Percentiles rank a stretch among this genome's conserved stretches.
These are phyloP conservation scores for Rhea americana DNA, from an alignment of 2,113 vertebrate genomes.

Conservation along the genomic window DNA sequence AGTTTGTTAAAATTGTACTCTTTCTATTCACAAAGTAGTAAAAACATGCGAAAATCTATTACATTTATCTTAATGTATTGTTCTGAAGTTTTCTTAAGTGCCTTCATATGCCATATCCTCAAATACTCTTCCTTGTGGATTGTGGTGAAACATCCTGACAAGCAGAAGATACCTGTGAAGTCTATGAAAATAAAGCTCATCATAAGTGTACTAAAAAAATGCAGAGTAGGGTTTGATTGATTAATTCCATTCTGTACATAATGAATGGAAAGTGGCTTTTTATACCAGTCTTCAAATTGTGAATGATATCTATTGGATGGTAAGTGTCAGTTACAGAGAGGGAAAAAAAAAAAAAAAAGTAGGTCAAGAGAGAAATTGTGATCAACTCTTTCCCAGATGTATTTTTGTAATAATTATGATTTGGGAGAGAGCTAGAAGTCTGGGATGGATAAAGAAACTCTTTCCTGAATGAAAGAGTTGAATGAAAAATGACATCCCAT, in stretches of 20 bases:
- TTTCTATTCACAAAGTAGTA: not conserved
- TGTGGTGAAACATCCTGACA: not conserved
- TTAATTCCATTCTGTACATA: no score
- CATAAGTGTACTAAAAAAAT: not conserved
- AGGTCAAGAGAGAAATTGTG: not conserved
- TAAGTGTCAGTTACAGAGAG: not conserved
- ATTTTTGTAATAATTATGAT: not conserved
- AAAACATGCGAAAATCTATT: not conserved
- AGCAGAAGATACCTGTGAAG: not conserved
- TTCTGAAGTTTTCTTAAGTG: not conserved
- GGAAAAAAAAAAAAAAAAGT: not conserved
- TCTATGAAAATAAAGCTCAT: not conserved
- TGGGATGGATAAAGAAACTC: not conserved
- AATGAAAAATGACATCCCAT: not conserved
- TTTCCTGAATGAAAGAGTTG: not conserved
- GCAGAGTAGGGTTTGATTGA: no score
- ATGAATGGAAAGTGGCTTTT: not conserved
- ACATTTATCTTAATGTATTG: not conserved
- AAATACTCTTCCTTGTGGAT: not conserved
- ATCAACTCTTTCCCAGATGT: not conserved
- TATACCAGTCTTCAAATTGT: not conserved
- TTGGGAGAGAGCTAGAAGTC: not conserved
- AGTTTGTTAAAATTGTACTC: not conserved
- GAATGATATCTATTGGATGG: not conserved
- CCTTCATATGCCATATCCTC: not conserved